Evolutionary conservation across 2,113 vertebrate species (phyloP), one percentile per base, ranked within the genome.

Genomic region (Stigmatopora argus): DNA sequence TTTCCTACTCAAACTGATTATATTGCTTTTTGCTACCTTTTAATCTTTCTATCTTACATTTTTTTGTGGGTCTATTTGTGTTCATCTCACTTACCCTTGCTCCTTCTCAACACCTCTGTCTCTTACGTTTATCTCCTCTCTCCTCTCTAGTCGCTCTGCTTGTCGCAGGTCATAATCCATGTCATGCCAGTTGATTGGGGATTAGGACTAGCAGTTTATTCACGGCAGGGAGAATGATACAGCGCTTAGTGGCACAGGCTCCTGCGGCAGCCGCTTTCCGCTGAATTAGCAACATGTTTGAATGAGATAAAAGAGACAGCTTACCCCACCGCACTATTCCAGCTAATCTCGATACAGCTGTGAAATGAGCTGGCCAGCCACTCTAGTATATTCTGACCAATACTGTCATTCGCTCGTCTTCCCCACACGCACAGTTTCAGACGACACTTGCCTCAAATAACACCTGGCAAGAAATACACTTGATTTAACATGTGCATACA

Each of bases 211-310:
- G 91, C 86, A 86, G 88, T 92, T 92, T 92, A 91, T 92, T 93
- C 91, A 90, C 88, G 86, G 90, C 87, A 73, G 92, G 92, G 91
- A 89, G 90, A 92, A 91, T 91, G 91, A 92, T 90, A 86, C 90
- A 91, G 91, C 88, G 85, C 92, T 92, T 91, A 92, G 91, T 74
- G 86, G 68, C 83, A 85, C 81, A 77, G 90, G 85, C 87, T 84
- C 88, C 90, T 75, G 87, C 89, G 88, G 89, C 91, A 87, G 85
- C 78, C 72, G 84, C 81, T 88, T 88, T 91, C 89, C 92, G 93
- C 92, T 93, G 93, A 93, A 92, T 95, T 94, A 94, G 93, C 93
- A 93, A 89, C 90, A 92, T 94, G 93, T 93, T 93, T 92, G 92
- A 93, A 94, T 93, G 93, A 93, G 94, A 95, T 95, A 94, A 95